A percentile compares a stretch with the other conserved stretches of the same genome.
phyloP scores from a whole-genome alignment of 2,888 invertebrate genomes.

The Lacanobia wlatinum region DNA sequence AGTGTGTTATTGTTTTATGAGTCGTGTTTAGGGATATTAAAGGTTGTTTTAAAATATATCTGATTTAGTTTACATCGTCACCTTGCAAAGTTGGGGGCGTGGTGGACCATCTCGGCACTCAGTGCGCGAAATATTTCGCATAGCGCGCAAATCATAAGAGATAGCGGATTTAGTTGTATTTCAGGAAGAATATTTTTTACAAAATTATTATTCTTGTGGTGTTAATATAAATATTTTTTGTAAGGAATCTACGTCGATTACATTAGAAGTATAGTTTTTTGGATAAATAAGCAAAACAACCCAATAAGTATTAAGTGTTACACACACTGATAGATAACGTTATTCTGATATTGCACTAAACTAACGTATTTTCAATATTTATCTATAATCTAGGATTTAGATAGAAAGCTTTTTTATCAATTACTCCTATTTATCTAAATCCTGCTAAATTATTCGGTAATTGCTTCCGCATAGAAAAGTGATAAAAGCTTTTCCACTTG shows the following conservation, averaged over 20 bases:
- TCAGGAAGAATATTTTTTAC: background rate
- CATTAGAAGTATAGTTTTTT: no score
- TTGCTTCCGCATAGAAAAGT: background rate
- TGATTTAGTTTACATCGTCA: constrained; percentile 74
- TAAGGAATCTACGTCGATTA: no score
- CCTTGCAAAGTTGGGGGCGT: constrained; percentile 77
- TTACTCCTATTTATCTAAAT: constrained; percentile 38
- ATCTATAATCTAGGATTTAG: constrained; percentile 36
- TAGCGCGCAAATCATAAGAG: constrained; percentile 64
- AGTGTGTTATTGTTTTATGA: background rate
- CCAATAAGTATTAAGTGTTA: no score
- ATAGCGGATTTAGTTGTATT: constrained; percentile 52
- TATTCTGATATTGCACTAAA: background rate
- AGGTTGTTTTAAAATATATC: constrained; percentile 57
- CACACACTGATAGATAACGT: background rate
- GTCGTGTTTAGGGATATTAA: constrained; percentile 23
- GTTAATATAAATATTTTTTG: no score
- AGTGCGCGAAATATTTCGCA: constrained; percentile 68
- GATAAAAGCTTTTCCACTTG: constrained; percentile 4
- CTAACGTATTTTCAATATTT: constrained; percentile 16
- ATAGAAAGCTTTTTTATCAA: constrained; percentile 5
- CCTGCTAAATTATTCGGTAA: constrained; percentile 8
- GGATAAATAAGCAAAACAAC: no score
- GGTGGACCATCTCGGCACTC: constrained; percentile 75
- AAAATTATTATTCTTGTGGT: no score